phyloP scores from a whole-genome alignment of 2,888 invertebrate species.

The Gisinianus flammeolus region DNA sequence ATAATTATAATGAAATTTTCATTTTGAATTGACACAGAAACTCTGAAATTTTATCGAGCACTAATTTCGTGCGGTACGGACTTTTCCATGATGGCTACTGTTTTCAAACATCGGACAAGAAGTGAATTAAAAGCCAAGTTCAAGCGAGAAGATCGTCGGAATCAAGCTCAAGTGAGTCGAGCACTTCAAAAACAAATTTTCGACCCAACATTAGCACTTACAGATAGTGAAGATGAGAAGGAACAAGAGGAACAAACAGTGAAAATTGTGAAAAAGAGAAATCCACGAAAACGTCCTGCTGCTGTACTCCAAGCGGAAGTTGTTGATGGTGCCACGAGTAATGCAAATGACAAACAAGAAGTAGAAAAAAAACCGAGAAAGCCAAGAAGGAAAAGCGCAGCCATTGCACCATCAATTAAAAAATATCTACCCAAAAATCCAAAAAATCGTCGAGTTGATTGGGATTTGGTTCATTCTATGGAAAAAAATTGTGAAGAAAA shows the following conservation, averaged over 20 bases:
- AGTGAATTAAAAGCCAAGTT: constrained; percentile 89
- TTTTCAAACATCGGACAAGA: constrained; percentile 79
- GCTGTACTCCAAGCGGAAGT: not conserved
- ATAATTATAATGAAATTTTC: not conserved
- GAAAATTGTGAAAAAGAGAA: not conserved
- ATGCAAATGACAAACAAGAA: not conserved
- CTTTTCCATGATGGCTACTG: constrained; percentile 85
- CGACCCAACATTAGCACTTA: constrained; percentile 50
- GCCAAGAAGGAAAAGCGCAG: not conserved
- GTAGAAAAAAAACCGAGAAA: not conserved
- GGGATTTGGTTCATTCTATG: not conserved
- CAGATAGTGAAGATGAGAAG: constrained; percentile 47
- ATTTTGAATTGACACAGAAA: constrained; percentile 67
- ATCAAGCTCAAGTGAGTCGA: constrained; percentile 75
- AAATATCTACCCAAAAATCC: constrained; percentile 1
- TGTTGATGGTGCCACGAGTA: not conserved
- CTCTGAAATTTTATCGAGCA: constrained; percentile 88
- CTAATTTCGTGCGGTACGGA: constrained; percentile 89
- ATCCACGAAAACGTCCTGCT: no score
- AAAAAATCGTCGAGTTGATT: not conserved
- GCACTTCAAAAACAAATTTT: constrained; percentile 65
- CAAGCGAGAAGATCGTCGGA: constrained; percentile 85
- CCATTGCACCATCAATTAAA: not conserved
- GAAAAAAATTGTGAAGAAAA: no score
- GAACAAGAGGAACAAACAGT: not conserved